phyloP scores from a whole-genome alignment of 64 coral and sea anemone genomes.

The Astreopora myriophthalma region DNA sequence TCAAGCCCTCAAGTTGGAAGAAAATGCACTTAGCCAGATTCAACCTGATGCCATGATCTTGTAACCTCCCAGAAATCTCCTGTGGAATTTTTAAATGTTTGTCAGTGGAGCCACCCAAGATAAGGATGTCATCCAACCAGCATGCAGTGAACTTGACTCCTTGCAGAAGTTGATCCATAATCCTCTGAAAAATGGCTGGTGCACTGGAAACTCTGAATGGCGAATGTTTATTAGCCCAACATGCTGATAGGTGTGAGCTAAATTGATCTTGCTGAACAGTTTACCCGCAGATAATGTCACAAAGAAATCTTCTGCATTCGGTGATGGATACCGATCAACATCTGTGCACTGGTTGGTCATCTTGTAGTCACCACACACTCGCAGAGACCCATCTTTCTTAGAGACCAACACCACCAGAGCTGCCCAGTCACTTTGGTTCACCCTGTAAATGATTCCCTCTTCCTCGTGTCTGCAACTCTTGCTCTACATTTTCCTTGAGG shows the following conservation, averaged over 20 bases:
- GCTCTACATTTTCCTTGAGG: background rate
- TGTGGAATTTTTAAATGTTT: no score
- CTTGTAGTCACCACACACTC: background rate
- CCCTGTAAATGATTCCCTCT: background rate
- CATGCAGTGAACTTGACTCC: no score
- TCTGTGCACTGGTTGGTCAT: no score
- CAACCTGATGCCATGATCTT: background rate
- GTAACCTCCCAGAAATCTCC: no score
- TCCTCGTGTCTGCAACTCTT: background rate
- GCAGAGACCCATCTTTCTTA: background rate
- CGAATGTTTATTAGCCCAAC: no score
- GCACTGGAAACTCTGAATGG: no score
- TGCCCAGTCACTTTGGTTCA: background rate
- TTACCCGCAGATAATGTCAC: background rate
- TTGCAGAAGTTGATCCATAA: background rate
- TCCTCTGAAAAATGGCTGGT: no score
- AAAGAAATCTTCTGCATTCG: background rate
- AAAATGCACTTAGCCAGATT: no score
- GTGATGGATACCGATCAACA: no score
- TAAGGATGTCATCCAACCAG: no score
- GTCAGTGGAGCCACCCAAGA: no score
- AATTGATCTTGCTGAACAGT: background rate
- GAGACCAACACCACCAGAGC: background rate
- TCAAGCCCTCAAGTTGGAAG: no score
- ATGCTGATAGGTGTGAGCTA: background rate